Conservation (phyloP, 2,113 vertebrate species). For the Chloebia gouldiae region DNA sequence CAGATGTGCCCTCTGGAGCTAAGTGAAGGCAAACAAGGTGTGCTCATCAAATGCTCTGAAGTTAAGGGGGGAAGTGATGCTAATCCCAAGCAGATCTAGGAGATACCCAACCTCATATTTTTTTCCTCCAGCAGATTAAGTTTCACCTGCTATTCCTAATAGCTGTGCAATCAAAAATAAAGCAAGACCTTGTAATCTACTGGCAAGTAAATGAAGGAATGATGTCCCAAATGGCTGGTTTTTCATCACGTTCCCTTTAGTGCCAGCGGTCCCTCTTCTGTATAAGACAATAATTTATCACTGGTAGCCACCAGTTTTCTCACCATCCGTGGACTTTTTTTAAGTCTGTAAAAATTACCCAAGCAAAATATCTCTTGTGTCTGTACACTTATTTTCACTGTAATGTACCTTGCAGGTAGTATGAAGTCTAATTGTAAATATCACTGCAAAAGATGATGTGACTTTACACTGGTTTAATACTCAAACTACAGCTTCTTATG, state of each 20-base stretch:
- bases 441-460: neutral
- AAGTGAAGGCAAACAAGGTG: neutral
- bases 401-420: neutral
- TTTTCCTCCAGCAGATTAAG: neutral
- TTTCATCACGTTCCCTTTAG: neutral
- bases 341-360: neutral
- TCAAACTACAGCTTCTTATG: neutral
- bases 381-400: neutral
- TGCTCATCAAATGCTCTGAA: neutral
- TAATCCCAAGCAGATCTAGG: neutral
- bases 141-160: neutral
- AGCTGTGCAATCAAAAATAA: neutral
- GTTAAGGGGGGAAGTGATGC: neutral
- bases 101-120: neutral
- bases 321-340: neutral
- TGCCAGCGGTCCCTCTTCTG: neutral
- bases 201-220: neutral
- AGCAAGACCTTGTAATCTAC: neutral
- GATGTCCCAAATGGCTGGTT: neutral
- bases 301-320: neutral
- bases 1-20: neutral
- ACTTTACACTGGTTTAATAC: neutral
- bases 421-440: neutral
- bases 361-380: neutral
- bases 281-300: neutral